These are phyloP conservation scores for Lapara coniferarum DNA, from an alignment of 2,888 invertebrate species.

Conservation along the genomic window DNA sequence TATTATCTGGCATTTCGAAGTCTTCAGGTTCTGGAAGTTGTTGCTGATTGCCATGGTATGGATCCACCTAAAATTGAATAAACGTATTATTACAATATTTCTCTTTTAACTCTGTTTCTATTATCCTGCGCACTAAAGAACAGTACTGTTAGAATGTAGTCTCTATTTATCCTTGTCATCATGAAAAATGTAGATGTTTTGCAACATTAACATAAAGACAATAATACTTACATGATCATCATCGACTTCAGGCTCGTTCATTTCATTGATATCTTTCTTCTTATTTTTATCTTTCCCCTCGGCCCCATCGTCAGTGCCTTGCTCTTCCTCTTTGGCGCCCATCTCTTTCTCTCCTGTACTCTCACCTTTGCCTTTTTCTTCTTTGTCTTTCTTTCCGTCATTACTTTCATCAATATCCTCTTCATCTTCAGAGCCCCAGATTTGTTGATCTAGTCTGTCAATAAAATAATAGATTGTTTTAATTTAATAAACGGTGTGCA, in stretches of 20 bases:
- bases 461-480: neutral
- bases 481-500: neutral
- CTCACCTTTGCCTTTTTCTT: slow-evolving; percentile 85
- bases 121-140: too few species aligned
- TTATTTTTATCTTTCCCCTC: slow-evolving; percentile 82
- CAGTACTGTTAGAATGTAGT: too few species aligned
- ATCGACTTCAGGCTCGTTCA: slow-evolving; percentile 91
- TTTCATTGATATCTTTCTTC: slow-evolving; percentile 90
- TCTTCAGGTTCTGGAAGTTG: slow-evolving; percentile 92
- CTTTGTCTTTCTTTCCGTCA: slow-evolving; percentile 79
- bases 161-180: neutral
- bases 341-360: slow-evolving; percentile 87
- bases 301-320: slow-evolving; percentile 80
- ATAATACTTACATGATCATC: slow-evolving; percentile 87
- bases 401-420: slow-evolving; percentile 85
- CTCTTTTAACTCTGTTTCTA: too few species aligned
- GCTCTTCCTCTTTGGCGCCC: slow-evolving; percentile 87
- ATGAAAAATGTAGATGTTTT: neutral
- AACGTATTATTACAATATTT: neutral
- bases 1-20: slow-evolving; percentile 94
- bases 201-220: neutral
- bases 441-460: slow-evolving; percentile 87
- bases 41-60: slow-evolving; percentile 91
- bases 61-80: slow-evolving; percentile 82
- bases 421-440: slow-evolving; percentile 94